Base-by-base conservation (phyloP, 2,113 vertebrate genomes). In the Progne subis region DNA sequence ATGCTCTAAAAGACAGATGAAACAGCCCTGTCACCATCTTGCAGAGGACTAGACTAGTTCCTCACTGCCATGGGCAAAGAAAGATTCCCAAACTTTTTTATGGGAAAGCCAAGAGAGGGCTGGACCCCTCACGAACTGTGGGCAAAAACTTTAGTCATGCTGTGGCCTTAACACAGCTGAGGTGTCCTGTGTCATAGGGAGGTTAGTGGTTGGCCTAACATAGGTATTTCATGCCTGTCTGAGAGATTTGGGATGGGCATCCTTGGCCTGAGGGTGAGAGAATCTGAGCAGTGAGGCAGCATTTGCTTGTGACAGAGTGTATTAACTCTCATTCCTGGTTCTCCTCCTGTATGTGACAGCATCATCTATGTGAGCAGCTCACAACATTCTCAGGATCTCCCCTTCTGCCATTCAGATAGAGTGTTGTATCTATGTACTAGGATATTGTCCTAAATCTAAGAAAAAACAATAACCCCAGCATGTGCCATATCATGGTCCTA, bases 251-350 rank as follows among this genome's bases (percentile, higher is more conserved):
- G n/a, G 47, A 28, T 80, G 60, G 31, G 7, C 18, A 68, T 61
- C 25, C 21, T 67, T 53, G 31, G 21, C 5, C 41, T 61, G 31
- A 80, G 18, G 7, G 6, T 59, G 46, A 72, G 57, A 39, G 7
- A 23, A 1, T n/a, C 41, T 80, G 39, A 0, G 0, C 39, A 43
- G 25, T 11, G 31, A 34, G 31, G 12, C 21, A 61, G 31, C 6
- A 12, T 47, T 71, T 67, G 8, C 39, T 47, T 53, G 39, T 41
- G 9, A 24, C 41, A 53, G 29, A 76, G 31, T 37, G 5, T 39
- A 21, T 65, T 20, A 34, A 15, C 18, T 61, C n/a, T 32, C 10
- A 6, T 24, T 80, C 15, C n/a, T 49, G 41, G 20, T 60, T 67
- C 25, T 68, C 20, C 25, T 72, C 46, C 39, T 61, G 39, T 5